Percentiles rank a stretch among this genome's conserved stretches.
phyloP scores from a whole-genome alignment of 2,113 vertebrate genomes.

The Nematolebias whitei region DNA sequence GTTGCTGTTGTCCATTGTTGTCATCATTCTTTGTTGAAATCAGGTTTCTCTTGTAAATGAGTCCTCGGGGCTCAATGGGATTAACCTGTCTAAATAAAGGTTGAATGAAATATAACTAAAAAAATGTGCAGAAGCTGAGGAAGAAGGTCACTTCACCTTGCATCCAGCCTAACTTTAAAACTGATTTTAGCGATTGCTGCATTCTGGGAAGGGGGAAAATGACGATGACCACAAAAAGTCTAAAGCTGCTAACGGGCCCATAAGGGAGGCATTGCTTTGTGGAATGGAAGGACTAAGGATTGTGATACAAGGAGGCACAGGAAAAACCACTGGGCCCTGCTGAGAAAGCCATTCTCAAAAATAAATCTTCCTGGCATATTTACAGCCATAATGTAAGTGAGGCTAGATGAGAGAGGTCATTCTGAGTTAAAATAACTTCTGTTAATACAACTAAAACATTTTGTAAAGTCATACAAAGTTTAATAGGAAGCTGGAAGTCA shows the following conservation, averaged over 20 bases:
- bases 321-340: conserved; percentile 45
- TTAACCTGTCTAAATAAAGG: no score
- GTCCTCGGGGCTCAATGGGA: no score
- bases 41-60: no score
- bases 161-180: conserved; percentile 39
- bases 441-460: neutral
- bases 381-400: conserved; percentile 17
- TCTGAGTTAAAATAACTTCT: neutral
- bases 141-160: conserved; percentile 20
- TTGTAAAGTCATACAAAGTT: neutral
- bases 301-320: conserved; percentile 56
- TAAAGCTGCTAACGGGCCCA: no score
- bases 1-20: no score
- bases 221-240: conserved; percentile 50
- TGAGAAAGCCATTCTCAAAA: conserved; percentile 64
- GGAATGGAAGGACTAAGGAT: conserved; percentile 42
- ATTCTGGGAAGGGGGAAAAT: conserved; percentile 24
- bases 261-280: conserved; percentile 42
- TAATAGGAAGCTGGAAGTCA: neutral
- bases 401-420: neutral
- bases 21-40: no score
- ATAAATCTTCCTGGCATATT: conserved; percentile 32
- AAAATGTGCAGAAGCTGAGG: conserved; percentile 22
- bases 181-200: conserved; percentile 1
- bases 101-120: no score